phyloP scores from a whole-genome alignment of 2,888 invertebrate genomes.

The Scaeva pyrastri region DNA sequence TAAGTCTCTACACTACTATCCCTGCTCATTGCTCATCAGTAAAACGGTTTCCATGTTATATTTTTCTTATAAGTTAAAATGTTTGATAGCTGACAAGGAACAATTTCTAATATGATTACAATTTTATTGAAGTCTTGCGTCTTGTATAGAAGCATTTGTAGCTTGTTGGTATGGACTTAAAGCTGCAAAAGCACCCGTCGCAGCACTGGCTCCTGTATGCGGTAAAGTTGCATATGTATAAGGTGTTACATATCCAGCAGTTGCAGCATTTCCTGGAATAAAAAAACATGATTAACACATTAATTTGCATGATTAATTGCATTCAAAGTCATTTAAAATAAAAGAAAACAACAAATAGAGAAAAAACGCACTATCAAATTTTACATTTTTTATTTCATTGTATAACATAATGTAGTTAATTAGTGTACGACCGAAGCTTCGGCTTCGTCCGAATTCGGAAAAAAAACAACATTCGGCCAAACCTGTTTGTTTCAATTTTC shows the following conservation, averaged over 20 bases:
- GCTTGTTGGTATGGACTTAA: slow-evolving; percentile 70
- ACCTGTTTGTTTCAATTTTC: too few relatives aligned
- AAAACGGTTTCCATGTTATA: slow-evolving; percentile 35
- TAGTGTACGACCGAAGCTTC: too few relatives aligned
- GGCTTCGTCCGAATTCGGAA: too few relatives aligned
- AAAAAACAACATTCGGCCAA: too few relatives aligned
- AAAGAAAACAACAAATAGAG: neutral
- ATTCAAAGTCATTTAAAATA: neutral
- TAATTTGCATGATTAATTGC: neutral
- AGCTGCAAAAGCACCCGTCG: slow-evolving; percentile 66
- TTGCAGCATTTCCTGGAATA: slow-evolving; percentile 67
- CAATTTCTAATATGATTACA: slow-evolving; percentile 21
- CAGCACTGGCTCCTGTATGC: slow-evolving; percentile 57
- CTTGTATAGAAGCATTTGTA: slow-evolving; percentile 70
- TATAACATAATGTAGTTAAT: too few relatives aligned
- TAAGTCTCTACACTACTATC: slow-evolving; percentile 7
- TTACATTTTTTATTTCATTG: neutral
- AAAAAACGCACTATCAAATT: slow-evolving; percentile 5
- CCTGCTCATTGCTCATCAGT: slow-evolving; percentile 53
- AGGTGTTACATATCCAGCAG: slow-evolving; percentile 70
- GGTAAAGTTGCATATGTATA: slow-evolving; percentile 72
- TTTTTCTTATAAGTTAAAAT: slow-evolving; percentile 53
- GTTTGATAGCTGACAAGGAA: slow-evolving; percentile 64
- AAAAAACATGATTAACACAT: neutral
- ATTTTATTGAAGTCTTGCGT: slow-evolving; percentile 70